Conservation (phyloP, 2,797 vertebrate genomes). For the Liasis olivaceus region DNA sequence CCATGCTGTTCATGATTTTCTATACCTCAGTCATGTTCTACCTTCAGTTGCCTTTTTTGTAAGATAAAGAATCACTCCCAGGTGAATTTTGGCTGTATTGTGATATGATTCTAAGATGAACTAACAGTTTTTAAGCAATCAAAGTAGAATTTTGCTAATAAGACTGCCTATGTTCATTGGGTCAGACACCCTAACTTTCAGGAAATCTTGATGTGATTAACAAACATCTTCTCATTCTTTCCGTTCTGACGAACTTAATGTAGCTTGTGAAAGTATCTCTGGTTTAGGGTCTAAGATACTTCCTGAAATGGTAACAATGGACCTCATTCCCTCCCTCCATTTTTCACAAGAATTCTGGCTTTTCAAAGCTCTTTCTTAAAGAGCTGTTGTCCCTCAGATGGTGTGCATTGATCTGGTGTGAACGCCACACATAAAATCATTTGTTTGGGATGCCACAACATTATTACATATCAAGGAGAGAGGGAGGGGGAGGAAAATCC, state of each 20-base stretch:
- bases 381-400: conserved; percentile 42
- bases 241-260: too few relatives aligned
- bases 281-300: too few relatives aligned
- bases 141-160: not conserved
- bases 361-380: conserved; percentile 30
- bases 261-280: not conserved
- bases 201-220: not conserved
- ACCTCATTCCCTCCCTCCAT: not conserved
- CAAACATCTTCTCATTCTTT: not conserved
- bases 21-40: not conserved
- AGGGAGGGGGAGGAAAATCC: conserved; percentile 38
- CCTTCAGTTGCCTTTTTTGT: not conserved
- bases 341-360: not conserved
- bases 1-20: not conserved
- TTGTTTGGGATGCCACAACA: conserved; percentile 69
- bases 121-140: not conserved
- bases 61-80: not conserved
- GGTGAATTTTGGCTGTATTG: not conserved
- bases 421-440: conserved; percentile 60
- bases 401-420: conserved; percentile 56
- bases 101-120: not conserved
- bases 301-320: not conserved
- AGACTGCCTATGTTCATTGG: not conserved
- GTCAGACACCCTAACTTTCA: not conserved
- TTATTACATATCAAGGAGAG: conserved; percentile 60